A percentile compares a stretch with the other conserved stretches of the same genome.
Evolutionary conservation across 2,113 vertebrate genomes (phyloP).

Genomic region (Hypomesus transpacificus): DNA sequence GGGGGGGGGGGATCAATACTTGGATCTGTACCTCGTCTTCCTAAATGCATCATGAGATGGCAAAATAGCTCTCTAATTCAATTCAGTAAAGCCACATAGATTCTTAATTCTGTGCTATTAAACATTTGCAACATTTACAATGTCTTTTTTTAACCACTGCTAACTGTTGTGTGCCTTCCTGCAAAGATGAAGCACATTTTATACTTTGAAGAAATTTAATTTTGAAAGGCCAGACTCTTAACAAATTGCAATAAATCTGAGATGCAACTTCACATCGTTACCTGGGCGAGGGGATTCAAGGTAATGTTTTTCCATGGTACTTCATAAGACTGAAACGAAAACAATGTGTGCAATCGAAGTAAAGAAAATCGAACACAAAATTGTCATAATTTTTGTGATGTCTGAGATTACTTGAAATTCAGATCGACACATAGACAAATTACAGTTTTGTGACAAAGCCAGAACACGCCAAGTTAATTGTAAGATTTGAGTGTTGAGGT

Average conservation of each 20-base stretch:
- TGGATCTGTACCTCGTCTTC: conserved; percentile 95
- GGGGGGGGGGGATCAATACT: conserved; percentile 92
- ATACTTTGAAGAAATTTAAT: conserved; percentile 87
- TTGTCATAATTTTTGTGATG: too few species aligned
- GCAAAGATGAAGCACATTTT: conserved; percentile 88
- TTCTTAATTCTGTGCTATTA: conserved; percentile 96
- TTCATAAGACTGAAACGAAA: too few species aligned
- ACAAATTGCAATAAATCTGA: conserved; percentile 74
- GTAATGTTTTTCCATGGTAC: conserved; percentile 9
- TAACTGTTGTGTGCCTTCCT: conserved; percentile 69
- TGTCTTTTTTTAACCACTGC: conserved; percentile 66
- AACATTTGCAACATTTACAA: conserved; percentile 87
- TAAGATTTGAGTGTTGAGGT: conserved; percentile 12
- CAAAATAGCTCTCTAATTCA: conserved; percentile 89
- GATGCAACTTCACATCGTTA: conserved; percentile 38
- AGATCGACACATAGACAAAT: too few species aligned
- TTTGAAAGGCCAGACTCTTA: conserved; percentile 91
- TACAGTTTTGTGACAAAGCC: conserved; percentile 24
- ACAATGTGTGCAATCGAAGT: too few species aligned
- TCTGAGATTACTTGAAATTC: too few species aligned
- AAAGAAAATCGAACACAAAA: too few species aligned
- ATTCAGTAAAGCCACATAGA: conserved; percentile 86
- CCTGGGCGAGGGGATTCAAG: conserved; percentile 30
- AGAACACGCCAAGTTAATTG: conserved; percentile 53
- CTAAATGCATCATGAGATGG: conserved; percentile 98